Percentiles rank a stretch among this genome's conserved stretches.
These are phyloP conservation scores for Lamellibrachia satsuma DNA, from an alignment of 2,888 invertebrate species.

Conservation along the genomic window DNA sequence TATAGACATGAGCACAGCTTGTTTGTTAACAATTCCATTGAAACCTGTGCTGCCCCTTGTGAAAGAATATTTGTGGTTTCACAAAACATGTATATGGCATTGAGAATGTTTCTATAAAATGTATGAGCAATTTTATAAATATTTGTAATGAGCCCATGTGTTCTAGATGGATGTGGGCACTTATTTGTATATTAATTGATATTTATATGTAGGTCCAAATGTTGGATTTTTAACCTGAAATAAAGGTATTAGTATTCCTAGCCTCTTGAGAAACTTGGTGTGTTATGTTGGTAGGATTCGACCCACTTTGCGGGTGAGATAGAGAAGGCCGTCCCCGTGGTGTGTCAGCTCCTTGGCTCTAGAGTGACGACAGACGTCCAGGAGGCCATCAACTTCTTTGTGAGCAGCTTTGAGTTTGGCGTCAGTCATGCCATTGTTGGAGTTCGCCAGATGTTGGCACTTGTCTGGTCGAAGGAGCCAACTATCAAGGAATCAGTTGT, in stretches of 20 bases:
- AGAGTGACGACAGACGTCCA: constrained; percentile 78
- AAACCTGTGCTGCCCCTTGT: no score
- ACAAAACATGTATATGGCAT: no score
- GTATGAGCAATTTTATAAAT: no score
- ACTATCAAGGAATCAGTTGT: constrained; percentile 77
- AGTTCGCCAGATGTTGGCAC: constrained; percentile 78
- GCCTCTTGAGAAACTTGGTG: background rate
- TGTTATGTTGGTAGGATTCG: constrained; percentile 66
- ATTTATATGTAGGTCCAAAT: no score
- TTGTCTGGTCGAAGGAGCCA: constrained; percentile 84
- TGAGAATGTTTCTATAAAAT: no score
- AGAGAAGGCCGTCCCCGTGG: constrained; percentile 72
- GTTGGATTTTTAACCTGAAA: no score
- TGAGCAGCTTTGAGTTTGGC: constrained; percentile 72
- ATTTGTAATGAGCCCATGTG: no score
- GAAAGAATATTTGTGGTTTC: no score
- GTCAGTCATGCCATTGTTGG: constrained; percentile 70
- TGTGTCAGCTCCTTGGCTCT: constrained; percentile 75
- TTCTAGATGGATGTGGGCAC: no score
- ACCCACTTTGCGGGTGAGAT: constrained; percentile 69
- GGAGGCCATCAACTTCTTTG: constrained; percentile 89
- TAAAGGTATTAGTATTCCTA: background rate
- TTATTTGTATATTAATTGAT: no score
- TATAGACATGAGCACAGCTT: no score
- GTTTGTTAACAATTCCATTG: no score